Conservation (phyloP, 2,888 invertebrate genomes). For the Cyclophora albipunctata region DNA sequence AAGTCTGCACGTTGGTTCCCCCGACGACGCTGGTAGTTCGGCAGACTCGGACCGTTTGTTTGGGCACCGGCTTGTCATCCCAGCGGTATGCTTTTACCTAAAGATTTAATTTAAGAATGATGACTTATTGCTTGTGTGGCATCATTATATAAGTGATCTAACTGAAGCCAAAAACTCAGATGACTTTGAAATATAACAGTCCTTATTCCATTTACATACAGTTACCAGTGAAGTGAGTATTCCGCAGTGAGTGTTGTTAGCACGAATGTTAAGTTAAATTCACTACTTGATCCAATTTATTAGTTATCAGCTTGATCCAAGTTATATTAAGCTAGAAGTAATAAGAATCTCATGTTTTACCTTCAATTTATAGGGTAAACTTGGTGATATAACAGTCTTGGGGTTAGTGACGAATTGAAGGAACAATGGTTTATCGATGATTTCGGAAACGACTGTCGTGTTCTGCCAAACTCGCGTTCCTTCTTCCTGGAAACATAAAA, state of each 20-base stretch:
- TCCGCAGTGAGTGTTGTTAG: no score
- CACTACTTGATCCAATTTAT: no score
- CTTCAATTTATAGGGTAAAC: constrained; percentile 82
- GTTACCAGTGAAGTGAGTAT: no score
- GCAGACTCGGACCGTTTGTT: constrained; percentile 47
- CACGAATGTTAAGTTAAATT: no score
- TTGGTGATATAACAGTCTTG: constrained; percentile 78
- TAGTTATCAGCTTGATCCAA: no score
- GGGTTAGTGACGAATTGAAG: constrained; percentile 76
- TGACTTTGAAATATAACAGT: no score
- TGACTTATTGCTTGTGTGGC: no score
- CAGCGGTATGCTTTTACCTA: constrained; percentile 64
- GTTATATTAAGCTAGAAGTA: no score
- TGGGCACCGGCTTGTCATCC: constrained; percentile 55
- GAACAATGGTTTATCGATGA: constrained; percentile 73
- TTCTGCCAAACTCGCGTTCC: constrained; percentile 80
- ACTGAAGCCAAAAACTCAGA: no score
- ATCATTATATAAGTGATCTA: background rate
- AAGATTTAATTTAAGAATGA: no score
- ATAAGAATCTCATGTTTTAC: constrained; percentile 31
- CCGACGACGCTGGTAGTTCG: constrained; percentile 27
- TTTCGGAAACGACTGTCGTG: constrained; percentile 72
- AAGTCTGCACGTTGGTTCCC: constrained; percentile 16
- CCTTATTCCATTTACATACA: no score
- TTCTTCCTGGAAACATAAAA: constrained; percentile 63